These are phyloP conservation scores for Plumapathes pennacea DNA, from an alignment of 92 coral and sea anemone genomes.

Conservation along the genomic window DNA sequence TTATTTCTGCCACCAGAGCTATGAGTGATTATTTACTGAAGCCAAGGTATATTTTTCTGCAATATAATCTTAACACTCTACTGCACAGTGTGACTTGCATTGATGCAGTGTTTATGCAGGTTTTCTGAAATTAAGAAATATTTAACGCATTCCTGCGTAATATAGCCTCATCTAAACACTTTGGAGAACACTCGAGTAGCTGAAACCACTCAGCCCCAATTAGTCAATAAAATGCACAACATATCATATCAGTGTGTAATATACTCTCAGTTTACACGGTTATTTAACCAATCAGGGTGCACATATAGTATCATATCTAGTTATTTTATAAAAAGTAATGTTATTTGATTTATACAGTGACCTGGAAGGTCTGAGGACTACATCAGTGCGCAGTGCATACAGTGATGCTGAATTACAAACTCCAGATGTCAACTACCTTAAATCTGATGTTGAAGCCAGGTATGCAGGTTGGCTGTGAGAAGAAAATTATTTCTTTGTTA, in stretches of 20 bases:
- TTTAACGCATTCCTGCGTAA: too few relatives aligned
- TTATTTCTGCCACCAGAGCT: conserved; percentile 93
- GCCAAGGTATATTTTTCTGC: conserved; percentile 61
- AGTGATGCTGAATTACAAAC: conserved; percentile 74
- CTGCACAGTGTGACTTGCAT: background rate
- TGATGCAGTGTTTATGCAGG: background rate
- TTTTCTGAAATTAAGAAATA: too few relatives aligned
- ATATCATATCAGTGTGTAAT: too few relatives aligned
- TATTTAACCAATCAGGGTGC: background rate
- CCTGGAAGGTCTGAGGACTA: conserved; percentile 80
- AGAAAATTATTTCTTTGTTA: background rate
- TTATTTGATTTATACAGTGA: conserved; percentile 49
- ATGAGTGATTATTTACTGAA: conserved; percentile 94
- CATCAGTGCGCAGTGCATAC: conserved; percentile 92
- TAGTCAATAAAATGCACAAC: too few relatives aligned
- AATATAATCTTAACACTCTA: background rate
- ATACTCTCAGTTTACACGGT: too few relatives aligned
- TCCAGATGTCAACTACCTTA: conserved; percentile 76
- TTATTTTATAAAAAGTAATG: background rate
- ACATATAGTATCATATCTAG: background rate
- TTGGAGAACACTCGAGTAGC: too few relatives aligned
- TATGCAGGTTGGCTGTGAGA: too few relatives aligned
- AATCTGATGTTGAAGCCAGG: conserved; percentile 90
- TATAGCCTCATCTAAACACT: too few relatives aligned
- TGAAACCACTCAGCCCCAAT: too few relatives aligned